phyloP scores from a whole-genome alignment of 2,113 vertebrate species.

The Centrocercus urophasianus region DNA sequence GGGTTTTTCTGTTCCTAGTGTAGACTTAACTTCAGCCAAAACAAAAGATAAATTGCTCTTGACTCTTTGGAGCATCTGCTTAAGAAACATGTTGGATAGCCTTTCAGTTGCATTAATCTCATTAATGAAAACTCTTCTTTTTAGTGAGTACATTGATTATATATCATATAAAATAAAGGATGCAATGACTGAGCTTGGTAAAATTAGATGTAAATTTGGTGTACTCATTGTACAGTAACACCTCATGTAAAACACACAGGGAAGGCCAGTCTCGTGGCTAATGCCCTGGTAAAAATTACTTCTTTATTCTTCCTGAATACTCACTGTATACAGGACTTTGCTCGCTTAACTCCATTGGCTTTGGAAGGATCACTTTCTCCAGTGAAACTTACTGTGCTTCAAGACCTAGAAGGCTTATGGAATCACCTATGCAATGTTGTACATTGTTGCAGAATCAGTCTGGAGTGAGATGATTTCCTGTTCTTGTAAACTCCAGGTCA shows the following conservation, averaged over 20 bases:
- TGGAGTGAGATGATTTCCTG: background rate
- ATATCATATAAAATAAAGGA: background rate
- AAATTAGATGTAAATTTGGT: background rate
- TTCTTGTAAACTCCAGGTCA: background rate
- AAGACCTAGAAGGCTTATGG: background rate
- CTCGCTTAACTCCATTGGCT: background rate
- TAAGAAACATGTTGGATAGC: background rate
- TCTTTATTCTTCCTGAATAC: background rate
- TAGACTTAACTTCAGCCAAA: conserved; percentile 31
- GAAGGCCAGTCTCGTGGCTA: background rate
- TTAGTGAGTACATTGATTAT: background rate
- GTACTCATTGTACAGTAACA: fast-evolving
- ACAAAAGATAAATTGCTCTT: background rate
- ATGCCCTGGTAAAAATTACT: background rate
- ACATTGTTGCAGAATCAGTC: background rate
- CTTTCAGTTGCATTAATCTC: background rate
- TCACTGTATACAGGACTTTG: background rate
- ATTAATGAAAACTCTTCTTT: background rate
- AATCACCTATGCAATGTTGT: background rate
- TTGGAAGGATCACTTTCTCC: background rate
- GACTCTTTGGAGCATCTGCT: background rate
- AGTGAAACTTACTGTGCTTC: background rate
- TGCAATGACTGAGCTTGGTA: background rate
- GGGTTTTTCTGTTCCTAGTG: background rate
- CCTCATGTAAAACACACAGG: background rate